These are phyloP conservation scores for Ooceraea biroi DNA, from an alignment of 1,140 invertebrate species.

Conservation along the genomic window DNA sequence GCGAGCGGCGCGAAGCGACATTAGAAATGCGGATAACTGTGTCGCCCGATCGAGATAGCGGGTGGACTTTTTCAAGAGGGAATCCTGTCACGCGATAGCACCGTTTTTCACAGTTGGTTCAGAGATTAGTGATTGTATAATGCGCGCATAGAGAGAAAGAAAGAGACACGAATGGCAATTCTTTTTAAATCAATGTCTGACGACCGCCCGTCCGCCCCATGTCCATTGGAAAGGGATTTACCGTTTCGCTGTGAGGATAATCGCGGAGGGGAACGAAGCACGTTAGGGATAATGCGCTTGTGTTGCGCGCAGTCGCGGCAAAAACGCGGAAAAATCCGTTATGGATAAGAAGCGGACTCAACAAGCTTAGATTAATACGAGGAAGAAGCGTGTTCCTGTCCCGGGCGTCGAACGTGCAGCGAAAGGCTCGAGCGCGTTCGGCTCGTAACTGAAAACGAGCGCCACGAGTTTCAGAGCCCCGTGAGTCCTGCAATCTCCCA, in stretches of 20 bases:
- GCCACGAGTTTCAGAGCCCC: neutral
- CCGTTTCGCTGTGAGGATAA: slow-evolving; percentile 57
- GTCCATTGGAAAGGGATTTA: slow-evolving; percentile 60
- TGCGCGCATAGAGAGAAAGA: neutral
- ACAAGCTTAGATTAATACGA: slow-evolving; percentile 63
- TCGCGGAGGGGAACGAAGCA: slow-evolving; percentile 50
- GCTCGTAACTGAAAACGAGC: slow-evolving; percentile 1
- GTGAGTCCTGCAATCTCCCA: neutral
- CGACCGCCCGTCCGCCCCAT: slow-evolving; percentile 15
- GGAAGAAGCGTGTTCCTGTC: slow-evolving; percentile 63
- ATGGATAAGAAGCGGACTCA: slow-evolving; percentile 63
- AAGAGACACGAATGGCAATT: neutral
- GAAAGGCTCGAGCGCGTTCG: slow-evolving; percentile 49
- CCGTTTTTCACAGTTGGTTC: neutral
- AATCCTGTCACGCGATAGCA: neutral
- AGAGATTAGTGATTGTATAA: no score
- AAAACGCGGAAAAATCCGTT: slow-evolving; percentile 65
- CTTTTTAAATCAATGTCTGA: slow-evolving; percentile 43
- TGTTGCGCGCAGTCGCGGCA: slow-evolving; percentile 53
- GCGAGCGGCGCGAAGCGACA: neutral
- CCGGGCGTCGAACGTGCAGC: slow-evolving; percentile 54
- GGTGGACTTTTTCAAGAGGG: neutral
- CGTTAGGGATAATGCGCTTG: slow-evolving; percentile 60
- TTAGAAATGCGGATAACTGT: neutral
- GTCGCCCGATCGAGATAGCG: neutral